Percentiles rank a stretch among this genome's conserved stretches.
phyloP scores from a whole-genome alignment of 2,113 vertebrate species.

The Poeciliopsis prolifica region DNA sequence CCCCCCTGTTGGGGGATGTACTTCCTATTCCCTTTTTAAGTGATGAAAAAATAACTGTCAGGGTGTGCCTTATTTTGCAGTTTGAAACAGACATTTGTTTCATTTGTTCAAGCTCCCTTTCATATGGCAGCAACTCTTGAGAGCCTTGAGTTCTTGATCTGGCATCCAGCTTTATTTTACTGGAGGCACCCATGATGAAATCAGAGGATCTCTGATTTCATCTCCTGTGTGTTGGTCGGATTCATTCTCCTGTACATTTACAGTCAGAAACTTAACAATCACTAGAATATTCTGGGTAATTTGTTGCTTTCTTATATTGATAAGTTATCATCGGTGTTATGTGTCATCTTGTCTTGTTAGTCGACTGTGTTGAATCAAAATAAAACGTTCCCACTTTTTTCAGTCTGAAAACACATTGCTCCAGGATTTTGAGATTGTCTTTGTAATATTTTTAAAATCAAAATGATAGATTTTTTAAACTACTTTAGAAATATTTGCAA shows the following conservation, averaged over 20 bases:
- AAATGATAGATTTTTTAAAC: too few species aligned
- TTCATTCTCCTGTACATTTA: slow-evolving; percentile 4
- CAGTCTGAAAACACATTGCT: neutral
- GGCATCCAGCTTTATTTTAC: slow-evolving; percentile 14
- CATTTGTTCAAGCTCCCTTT: slow-evolving; percentile 62
- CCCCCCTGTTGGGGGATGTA: slow-evolving; percentile 14
- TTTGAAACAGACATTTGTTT: slow-evolving; percentile 63
- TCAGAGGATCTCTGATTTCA: slow-evolving; percentile 10
- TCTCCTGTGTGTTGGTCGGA: slow-evolving; percentile 1
- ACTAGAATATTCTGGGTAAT: neutral
- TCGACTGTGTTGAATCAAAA: neutral
- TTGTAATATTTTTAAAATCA: too few species aligned
- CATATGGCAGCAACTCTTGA: slow-evolving; percentile 41
- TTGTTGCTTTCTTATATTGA: too few species aligned
- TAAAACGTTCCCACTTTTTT: neutral
- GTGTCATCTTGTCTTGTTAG: neutral
- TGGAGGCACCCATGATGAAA: neutral
- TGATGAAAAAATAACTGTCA: slow-evolving; percentile 72
- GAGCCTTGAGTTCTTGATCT: slow-evolving; percentile 45
- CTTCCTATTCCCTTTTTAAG: slow-evolving; percentile 29
- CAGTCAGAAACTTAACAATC: neutral
- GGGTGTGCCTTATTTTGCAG: slow-evolving; percentile 63
- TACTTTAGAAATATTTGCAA: too few species aligned
- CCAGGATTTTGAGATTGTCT: too few species aligned
- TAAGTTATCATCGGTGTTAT: neutral